Evolutionary conservation across 2,113 vertebrate genomes (phyloP), one percentile per base, ranked within the genome.

Genomic region (Semicossyphus pulcher): DNA sequence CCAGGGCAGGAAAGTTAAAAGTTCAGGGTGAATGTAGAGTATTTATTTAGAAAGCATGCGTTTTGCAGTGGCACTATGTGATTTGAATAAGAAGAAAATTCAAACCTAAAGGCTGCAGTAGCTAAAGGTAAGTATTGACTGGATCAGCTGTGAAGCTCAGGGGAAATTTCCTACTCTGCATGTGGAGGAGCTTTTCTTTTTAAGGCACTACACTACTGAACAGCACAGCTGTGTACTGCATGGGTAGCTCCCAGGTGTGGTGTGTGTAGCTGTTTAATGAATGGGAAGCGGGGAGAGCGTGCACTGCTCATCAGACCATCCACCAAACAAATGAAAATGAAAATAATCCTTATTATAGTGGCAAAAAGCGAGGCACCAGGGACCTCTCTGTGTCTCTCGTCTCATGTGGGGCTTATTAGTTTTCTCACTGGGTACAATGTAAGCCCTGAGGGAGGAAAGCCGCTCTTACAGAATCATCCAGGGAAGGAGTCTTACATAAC

Each of bases 401-500:
- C 39, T 62, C 75, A 64, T 81, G 71, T 45, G 56, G 59, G 62
- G 72, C 49, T 73, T 76, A 47, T 84, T 88, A 68, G 42, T 82
- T 86, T 89, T 90, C 83, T 89, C 85, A 77, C 75, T 90, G 86
- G 81, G 83, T 76, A 83, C 84, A 88, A 82, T 76, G 54, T 75
- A 36, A 72, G 83, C 91, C 91, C 88, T 39, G 63, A 71, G 82
- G 90, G 84, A 41, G 49, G 67, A 76, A 67, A 74, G 63, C 76
- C 32, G 67, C 82, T 89, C 84, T 80, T 79, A 84, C 88, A 85
- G 86, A 87, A 80, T 82, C 81, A 82, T 82, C 76, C 68, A 73
- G 69, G 81, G 74, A 82, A 72, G 76, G 76, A 78, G 75, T 77
- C 77, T 93, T 92, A 91, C 44, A 49, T 94, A 94, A 93, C 76